These are phyloP conservation scores for Drosophila eohydei DNA, from an alignment of 2,888 invertebrate species.

Conservation along the genomic window DNA sequence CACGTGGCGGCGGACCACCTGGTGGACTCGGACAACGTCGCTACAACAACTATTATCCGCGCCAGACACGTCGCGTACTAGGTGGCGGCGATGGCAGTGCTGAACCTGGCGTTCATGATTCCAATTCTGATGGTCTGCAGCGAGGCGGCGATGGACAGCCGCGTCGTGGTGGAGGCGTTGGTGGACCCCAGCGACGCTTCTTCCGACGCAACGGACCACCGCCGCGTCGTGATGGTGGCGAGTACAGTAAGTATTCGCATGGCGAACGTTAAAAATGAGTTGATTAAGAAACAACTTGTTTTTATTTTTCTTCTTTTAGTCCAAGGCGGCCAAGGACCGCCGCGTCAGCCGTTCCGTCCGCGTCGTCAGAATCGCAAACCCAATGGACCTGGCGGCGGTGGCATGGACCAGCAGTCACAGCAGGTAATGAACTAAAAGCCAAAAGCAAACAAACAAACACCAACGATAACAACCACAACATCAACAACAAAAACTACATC, in stretches of 20 bases:
- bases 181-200: slow-evolving; percentile 87
- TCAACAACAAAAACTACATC: slow-evolving; percentile 36
- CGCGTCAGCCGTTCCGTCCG: slow-evolving; percentile 82
- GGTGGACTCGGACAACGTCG: slow-evolving; percentile 71
- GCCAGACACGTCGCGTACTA: slow-evolving; percentile 76
- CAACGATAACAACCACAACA: slow-evolving; percentile 61
- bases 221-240: slow-evolving; percentile 80
- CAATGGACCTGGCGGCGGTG: slow-evolving; percentile 82
- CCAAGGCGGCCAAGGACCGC: slow-evolving; percentile 85
- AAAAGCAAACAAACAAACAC: slow-evolving; percentile 55
- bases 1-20: slow-evolving; percentile 69
- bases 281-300: neutral
- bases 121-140: slow-evolving; percentile 85
- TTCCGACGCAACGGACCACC: slow-evolving; percentile 88
- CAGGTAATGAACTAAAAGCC: slow-evolving; percentile 84
- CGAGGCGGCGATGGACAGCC: slow-evolving; percentile 79
- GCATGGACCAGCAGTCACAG: slow-evolving; percentile 82
- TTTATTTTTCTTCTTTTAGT: slow-evolving; percentile 35
- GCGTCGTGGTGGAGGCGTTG: slow-evolving; percentile 76
- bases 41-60: slow-evolving; percentile 81
- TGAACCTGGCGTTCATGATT: slow-evolving; percentile 80
- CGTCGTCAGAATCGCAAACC: slow-evolving; percentile 83
- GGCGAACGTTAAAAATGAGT: neutral
- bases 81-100: slow-evolving; percentile 81
- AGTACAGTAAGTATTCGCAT: slow-evolving; percentile 71